These are phyloP conservation scores for Vultur gryphus DNA, from an alignment of 2,797 vertebrate species.

Conservation along the genomic window DNA sequence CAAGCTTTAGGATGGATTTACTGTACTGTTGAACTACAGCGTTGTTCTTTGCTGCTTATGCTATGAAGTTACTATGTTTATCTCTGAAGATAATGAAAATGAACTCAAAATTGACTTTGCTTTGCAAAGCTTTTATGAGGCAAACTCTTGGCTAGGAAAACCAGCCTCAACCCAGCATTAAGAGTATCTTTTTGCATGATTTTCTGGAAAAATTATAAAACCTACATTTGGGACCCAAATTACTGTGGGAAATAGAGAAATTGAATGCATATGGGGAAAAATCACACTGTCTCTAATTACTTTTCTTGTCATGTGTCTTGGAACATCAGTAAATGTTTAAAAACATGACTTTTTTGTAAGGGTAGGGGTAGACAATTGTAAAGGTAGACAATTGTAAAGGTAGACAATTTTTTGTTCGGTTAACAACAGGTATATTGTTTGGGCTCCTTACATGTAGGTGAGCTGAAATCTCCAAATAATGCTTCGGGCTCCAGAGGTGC, in stretches of 20 bases:
- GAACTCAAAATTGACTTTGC: not conserved
- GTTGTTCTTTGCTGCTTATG: not conserved
- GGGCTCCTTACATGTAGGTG: not conserved
- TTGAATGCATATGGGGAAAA: not conserved
- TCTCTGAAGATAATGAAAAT: conserved; percentile 32
- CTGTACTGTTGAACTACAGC: not conserved
- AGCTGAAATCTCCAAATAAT: not conserved
- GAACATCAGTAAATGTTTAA: not conserved
- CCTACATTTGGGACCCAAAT: not conserved
- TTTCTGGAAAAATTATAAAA: not conserved
- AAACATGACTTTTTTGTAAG: not conserved
- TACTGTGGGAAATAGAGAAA: not conserved
- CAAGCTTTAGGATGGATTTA: conserved; percentile 25
- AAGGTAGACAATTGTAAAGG: no score
- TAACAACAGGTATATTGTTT: not conserved
- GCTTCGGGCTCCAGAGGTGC: not conserved
- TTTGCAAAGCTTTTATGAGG: not conserved
- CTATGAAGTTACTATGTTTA: conserved; percentile 11
- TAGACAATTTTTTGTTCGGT: no score
- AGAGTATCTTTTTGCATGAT: not conserved
- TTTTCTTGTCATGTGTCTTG: conserved; percentile 5
- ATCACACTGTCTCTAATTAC: not conserved
- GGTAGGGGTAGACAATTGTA: not conserved
- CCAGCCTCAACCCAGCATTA: not conserved
- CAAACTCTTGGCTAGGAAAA: not conserved